Evolutionary conservation across 2,888 invertebrate genomes (phyloP).

Genomic region (Drosophila mercatorum): DNA sequence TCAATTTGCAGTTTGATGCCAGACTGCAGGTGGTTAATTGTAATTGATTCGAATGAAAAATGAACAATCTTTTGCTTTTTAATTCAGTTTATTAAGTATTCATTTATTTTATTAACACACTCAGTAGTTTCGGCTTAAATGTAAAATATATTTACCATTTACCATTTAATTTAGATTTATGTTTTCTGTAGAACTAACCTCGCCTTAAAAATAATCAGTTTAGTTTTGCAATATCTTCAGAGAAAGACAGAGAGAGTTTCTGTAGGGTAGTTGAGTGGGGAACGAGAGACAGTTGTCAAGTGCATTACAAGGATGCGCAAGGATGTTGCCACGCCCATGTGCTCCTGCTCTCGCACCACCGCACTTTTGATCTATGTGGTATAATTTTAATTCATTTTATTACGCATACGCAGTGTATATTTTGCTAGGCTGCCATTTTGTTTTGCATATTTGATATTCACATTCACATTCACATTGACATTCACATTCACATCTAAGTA

Average conservation of each 20-base stretch:
- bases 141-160: slow-evolving; percentile 58
- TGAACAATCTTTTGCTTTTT: slow-evolving; percentile 41
- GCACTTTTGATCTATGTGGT: slow-evolving; percentile 39
- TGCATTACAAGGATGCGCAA: neutral
- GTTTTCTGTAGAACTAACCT: slow-evolving; percentile 58
- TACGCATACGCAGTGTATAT: slow-evolving; percentile 75
- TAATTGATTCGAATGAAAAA: slow-evolving; percentile 41
- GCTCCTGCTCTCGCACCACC: neutral
- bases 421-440: slow-evolving; percentile 68
- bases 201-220: slow-evolving; percentile 76
- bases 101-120: slow-evolving; percentile 77
- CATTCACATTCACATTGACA: slow-evolving; percentile 59
- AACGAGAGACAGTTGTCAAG: neutral
- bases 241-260: slow-evolving; percentile 32
- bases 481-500: slow-evolving; percentile 18
- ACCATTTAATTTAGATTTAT: slow-evolving; percentile 51
- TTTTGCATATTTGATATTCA: slow-evolving; percentile 64
- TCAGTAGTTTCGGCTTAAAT: slow-evolving; percentile 76
- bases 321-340: neutral
- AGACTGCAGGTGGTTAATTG: slow-evolving; percentile 27
- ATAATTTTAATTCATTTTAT: slow-evolving; percentile 56
- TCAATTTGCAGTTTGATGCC: slow-evolving; percentile 38
- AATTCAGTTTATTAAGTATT: slow-evolving; percentile 72
- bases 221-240: slow-evolving; percentile 61
- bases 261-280: neutral